A percentile compares a stretch with the other conserved stretches of the same genome.
phyloP scores from a whole-genome alignment of 2,888 invertebrate genomes.

The Caenorhabditis sp. region DNA sequence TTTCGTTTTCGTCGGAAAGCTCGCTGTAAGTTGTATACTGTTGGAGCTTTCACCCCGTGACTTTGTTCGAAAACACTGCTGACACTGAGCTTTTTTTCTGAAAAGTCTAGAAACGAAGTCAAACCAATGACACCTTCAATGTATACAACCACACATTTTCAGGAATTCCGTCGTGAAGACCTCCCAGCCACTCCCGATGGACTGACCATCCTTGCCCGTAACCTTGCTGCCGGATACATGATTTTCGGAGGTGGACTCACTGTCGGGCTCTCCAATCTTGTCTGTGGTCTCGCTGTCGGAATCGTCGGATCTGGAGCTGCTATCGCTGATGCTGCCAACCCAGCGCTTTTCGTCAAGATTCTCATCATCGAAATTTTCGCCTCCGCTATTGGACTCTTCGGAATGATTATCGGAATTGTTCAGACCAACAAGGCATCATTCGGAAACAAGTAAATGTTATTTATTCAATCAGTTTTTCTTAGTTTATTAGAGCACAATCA shows the following conservation, averaged over 20 bases:
- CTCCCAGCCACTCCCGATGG: conserved; percentile 44
- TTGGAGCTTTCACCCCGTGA: not conserved
- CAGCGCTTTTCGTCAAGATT: conserved; percentile 96
- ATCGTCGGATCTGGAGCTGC: conserved; percentile 98
- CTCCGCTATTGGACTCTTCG: conserved; percentile 98
- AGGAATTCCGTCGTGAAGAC: conserved; percentile 77
- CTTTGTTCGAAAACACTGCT: too few relatives aligned
- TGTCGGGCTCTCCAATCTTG: conserved; percentile 95
- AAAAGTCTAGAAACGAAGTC: too few relatives aligned
- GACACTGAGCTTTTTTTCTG: too few relatives aligned
- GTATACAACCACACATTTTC: too few relatives aligned
- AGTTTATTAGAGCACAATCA: conserved; percentile 48
- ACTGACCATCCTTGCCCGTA: conserved; percentile 74
- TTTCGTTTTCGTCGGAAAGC: conserved; percentile 88
- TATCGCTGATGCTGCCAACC: conserved; percentile 97
- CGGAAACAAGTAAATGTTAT: conserved; percentile 69
- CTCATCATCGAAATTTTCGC: conserved; percentile 99
- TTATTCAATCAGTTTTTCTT: conserved; percentile 25
- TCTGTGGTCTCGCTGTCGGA: conserved; percentile 96
- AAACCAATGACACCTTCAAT: too few relatives aligned
- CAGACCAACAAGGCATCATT: conserved; percentile 78
- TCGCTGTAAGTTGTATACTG: conserved; percentile 71
- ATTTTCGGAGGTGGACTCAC: conserved; percentile 97
- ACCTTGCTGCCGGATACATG: conserved; percentile 88
- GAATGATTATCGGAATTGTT: conserved; percentile 95